Evolutionary conservation across 2,113 vertebrate genomes (phyloP).

Genomic region (Bos taurus): ARS-UCD2.0 NC_037338.1:30066001-30066500

Average conservation of each 20-base stretch:
- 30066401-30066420: neutral
- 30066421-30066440: neutral
- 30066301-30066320: neutral
- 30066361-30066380: neutral
- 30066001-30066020: no score
- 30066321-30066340: neutral
- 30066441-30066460: neutral
- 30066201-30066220: neutral
- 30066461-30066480: neutral
- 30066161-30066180: neutral
- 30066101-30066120: neutral
- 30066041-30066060: no score
- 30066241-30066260: neutral
- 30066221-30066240: neutral
- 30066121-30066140: neutral
- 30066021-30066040: no score
- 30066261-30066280: neutral
- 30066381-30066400: neutral
- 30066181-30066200: neutral
- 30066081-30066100: no score
- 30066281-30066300: neutral
- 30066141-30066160: neutral
- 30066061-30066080: no score
- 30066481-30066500: neutral
- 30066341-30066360: neutral